phyloP scores from a whole-genome alignment of 1,140 invertebrate genomes.

The Orussus abietinus region DNA sequence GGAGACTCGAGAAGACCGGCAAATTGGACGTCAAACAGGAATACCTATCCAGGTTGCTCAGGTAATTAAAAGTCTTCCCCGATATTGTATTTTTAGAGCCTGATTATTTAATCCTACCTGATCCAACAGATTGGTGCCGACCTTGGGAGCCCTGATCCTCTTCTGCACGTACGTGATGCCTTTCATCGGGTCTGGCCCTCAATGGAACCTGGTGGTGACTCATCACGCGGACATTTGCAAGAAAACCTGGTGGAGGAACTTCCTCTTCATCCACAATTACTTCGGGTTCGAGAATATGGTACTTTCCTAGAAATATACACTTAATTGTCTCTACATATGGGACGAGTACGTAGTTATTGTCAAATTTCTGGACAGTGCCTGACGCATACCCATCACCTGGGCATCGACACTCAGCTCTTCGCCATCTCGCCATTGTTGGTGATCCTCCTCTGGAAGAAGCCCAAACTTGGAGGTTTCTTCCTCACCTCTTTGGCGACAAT shows the following conservation, averaged over 20 bases:
- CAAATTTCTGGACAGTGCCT: too few species aligned
- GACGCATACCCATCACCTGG: conserved; percentile 71
- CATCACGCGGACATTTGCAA: conserved; percentile 63
- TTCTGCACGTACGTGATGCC: conserved; percentile 65
- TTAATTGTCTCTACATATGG: too few species aligned
- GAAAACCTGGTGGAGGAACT: conserved; percentile 61
- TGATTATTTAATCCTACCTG: conserved; percentile 10
- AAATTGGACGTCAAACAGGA: conserved; percentile 59
- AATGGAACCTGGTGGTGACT: conserved; percentile 63
- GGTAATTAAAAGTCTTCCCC: conserved; percentile 39
- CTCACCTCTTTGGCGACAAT: conserved; percentile 53
- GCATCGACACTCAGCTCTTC: conserved; percentile 83
- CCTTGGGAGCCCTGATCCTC: conserved; percentile 59
- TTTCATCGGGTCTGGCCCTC: conserved; percentile 59
- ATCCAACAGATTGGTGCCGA: conserved; percentile 57
- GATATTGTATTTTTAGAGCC: background rate
- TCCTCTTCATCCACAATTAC: conserved; percentile 64
- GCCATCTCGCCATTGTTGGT: conserved; percentile 68
- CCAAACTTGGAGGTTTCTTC: conserved; percentile 54
- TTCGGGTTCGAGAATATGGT: conserved; percentile 66
- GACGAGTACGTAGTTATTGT: too few species aligned
- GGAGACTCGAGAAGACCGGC: conserved; percentile 56
- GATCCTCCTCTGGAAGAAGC: conserved; percentile 62
- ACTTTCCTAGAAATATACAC: too few species aligned
- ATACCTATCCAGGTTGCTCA: conserved; percentile 60